A percentile compares a stretch with the other conserved stretches of the same genome.
Evolutionary conservation across 2,113 vertebrate species (phyloP).

Genomic region (Syngnathus typhle): DNA sequence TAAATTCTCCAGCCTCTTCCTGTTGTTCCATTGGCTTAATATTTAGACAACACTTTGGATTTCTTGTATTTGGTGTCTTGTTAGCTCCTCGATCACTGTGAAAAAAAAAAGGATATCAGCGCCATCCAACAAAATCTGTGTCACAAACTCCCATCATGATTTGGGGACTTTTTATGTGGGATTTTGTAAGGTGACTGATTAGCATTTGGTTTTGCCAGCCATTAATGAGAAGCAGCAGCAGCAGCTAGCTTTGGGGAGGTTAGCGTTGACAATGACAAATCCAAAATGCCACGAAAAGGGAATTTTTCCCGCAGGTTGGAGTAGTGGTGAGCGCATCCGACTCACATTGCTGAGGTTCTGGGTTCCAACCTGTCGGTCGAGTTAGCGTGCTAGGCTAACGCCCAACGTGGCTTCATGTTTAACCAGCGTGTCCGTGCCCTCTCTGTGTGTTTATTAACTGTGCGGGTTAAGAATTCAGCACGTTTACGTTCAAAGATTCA

Average conservation of each 20-base stretch:
- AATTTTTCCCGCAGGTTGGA: not conserved
- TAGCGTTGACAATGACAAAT: not conserved
- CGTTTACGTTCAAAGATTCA: constrained; percentile 15
- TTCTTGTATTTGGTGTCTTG: not conserved
- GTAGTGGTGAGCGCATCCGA: not conserved
- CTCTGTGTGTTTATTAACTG: constrained; percentile 11
- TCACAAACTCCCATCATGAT: not conserved
- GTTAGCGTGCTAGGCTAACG: not conserved
- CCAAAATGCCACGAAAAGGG: not conserved
- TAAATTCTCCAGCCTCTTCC: no score
- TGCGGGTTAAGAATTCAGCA: constrained; percentile 16
- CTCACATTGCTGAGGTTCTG: not conserved
- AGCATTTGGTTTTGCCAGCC: not conserved
- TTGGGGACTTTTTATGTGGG: not conserved
- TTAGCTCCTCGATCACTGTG: constrained; percentile 1
- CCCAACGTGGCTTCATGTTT: not conserved
- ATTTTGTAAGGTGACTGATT: not conserved
- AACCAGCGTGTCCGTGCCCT: not conserved
- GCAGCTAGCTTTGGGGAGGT: not conserved
- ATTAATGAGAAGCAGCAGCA: not conserved
- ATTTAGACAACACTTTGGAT: not conserved
- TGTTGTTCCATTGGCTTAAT: not conserved
- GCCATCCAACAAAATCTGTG: not conserved
- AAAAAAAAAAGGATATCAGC: not conserved
- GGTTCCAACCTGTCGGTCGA: not conserved